Evolutionary conservation across 2,113 vertebrate genomes (phyloP), one percentile per base, ranked within the genome.

Genomic region (Irena cyanogastra): DNA sequence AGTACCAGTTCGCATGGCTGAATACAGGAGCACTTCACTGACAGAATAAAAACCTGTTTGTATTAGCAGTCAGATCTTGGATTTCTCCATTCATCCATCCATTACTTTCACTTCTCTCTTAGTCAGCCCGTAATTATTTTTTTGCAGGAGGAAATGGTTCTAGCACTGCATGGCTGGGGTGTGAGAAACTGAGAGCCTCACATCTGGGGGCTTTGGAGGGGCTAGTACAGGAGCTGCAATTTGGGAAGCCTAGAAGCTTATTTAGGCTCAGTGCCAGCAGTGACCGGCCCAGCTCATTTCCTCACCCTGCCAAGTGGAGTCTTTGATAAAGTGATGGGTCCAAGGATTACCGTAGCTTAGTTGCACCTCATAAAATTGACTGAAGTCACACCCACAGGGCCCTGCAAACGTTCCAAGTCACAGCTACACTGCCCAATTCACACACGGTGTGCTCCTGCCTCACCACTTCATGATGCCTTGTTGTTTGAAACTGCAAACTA

Each of bases 391-490:
- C 10, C 17, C 12, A 0, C 3, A 0, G 56, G 30, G 22, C 41
- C 33, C 41, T 30, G 31, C 33, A 56, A 65, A 45, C 4, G 28
- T 19, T 26, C 21, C 8, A 1, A 26, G 37, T 42, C 47, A 21
- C 52, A 39, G 13, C 42, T 10, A 24, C 13, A 42, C 30, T 30
- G 35, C 63, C 53, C 50, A n/a, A 14, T n/a, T 89, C 64, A 13
- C 1, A 5, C 5, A 0, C 0, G 0, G 10, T 1, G 3, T 7
- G 45, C 41, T 80, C 41, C 24, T 15, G 39, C 79, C 66, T 61
- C 60, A 24, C 26, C 5, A 0, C 24, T 39, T 75, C 61, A 33
- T 28, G 35, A 17, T 0, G 1, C 14, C 45, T 13, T 50, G 8
- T 5, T 42, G 26, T 30, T 64, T 3, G 4, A 86, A 90, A 76